A percentile compares a stretch with the other conserved stretches of the same genome.
phyloP scores from a whole-genome alignment of 2,113 vertebrate genomes.

The Ranitomeya variabilis region DNA sequence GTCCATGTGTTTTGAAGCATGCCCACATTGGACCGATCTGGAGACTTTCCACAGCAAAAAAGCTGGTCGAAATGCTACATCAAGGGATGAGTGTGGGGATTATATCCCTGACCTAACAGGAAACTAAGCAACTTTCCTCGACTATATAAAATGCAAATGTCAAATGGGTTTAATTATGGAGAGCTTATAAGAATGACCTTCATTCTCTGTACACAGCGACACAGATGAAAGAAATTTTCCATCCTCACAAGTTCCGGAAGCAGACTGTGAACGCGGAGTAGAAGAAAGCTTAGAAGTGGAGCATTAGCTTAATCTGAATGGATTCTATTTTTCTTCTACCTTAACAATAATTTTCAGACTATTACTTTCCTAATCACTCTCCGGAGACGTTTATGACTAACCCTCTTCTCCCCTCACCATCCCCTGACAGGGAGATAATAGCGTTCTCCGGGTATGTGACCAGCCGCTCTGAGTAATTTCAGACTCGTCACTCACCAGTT shows the following conservation, averaged over 20 bases:
- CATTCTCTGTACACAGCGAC: not conserved
- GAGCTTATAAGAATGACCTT: slow-evolving; percentile 11
- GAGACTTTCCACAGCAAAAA: too few relatives aligned
- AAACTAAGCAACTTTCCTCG: not conserved
- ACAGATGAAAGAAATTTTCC: not conserved
- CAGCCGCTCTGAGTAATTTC: slow-evolving; percentile 11
- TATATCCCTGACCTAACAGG: not conserved
- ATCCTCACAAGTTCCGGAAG: not conserved
- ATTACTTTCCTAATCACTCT: slow-evolving; percentile 23
- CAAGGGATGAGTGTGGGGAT: not conserved
- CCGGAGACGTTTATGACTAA: slow-evolving; percentile 20
- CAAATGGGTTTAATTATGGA: not conserved
- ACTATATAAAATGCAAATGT: slow-evolving; percentile 17
- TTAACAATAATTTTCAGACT: slow-evolving; percentile 21
- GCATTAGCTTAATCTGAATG: slow-evolving; percentile 15
- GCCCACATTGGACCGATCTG: too few relatives aligned
- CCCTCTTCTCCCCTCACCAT: not conserved
- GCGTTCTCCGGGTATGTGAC: slow-evolving; percentile 17
- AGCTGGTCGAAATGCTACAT: too few relatives aligned
- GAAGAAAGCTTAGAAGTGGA: slow-evolving; percentile 6
- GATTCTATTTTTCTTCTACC: slow-evolving; percentile 4
- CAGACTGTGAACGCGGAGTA: not conserved
- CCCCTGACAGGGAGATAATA: slow-evolving; percentile 25
- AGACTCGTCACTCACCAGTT: slow-evolving; percentile 3
- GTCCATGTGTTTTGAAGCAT: too few relatives aligned